These are phyloP conservation scores for Eupithecia insigniata DNA, from an alignment of 2,888 invertebrate genomes.

Conservation along the genomic window DNA sequence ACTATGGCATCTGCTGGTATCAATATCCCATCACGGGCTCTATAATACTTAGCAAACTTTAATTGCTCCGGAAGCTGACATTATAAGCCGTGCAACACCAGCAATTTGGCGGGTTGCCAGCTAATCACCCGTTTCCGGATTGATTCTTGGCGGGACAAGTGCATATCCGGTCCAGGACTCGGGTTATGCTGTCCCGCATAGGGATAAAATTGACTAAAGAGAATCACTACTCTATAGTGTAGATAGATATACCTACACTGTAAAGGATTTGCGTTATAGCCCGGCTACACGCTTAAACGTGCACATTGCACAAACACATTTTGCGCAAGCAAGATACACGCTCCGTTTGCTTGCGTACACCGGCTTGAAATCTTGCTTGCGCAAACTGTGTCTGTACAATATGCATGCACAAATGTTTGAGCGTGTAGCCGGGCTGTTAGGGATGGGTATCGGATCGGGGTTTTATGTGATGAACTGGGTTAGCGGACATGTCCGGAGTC, in stretches of 20 bases:
- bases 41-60: conserved; percentile 35
- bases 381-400: too few species aligned
- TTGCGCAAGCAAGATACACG: too few species aligned
- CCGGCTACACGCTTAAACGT: too few species aligned
- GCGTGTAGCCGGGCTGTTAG: too few species aligned
- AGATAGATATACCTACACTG: neutral
- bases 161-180: conserved; percentile 44
- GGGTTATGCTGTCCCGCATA: conserved; percentile 16
- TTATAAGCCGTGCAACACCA: conserved; percentile 40
- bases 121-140: conserved; percentile 45
- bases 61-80: conserved; percentile 38
- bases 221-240: neutral
- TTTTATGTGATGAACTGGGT: conserved; percentile 8
- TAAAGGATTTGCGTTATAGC: too few species aligned
- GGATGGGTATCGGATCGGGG: neutral
- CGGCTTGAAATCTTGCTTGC: too few species aligned
- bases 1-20: conserved; percentile 7
- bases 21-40: conserved; percentile 25
- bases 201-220: conserved; percentile 1
- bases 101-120: conserved; percentile 44
- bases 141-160: conserved; percentile 50
- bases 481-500: neutral
- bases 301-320: too few species aligned
- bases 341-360: too few species aligned
- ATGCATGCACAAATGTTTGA: too few species aligned